These are phyloP conservation scores for Odocoileus hemionus DNA, from an alignment of 2,113 vertebrate genomes.

Conservation along the genomic window DNA sequence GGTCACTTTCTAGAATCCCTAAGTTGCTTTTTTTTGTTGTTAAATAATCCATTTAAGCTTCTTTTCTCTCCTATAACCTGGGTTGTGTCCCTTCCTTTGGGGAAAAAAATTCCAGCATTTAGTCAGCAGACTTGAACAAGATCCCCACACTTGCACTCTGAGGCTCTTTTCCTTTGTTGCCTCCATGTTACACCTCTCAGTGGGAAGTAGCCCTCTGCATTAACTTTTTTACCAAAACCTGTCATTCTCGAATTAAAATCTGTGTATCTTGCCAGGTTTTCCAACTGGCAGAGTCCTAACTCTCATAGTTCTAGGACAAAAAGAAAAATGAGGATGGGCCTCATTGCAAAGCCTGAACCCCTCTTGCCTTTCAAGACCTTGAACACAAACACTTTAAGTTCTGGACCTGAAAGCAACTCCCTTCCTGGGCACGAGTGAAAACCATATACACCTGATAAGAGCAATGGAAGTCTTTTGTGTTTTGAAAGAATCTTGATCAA, in stretches of 20 bases:
- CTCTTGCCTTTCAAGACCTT: conserved; percentile 57
- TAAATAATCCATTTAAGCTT: conserved; percentile 86
- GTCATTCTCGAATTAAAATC: conserved; percentile 60
- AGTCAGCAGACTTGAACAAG: conserved; percentile 50
- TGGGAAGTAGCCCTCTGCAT: conserved; percentile 68
- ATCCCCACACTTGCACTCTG: conserved; percentile 65
- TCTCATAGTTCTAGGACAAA: conserved; percentile 67
- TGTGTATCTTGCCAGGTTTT: conserved; percentile 58
- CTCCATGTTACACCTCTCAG: conserved; percentile 52
- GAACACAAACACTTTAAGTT: conserved; percentile 40
- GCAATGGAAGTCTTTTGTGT: conserved; percentile 63
- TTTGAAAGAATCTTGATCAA: neutral
- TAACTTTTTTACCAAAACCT: conserved; percentile 65
- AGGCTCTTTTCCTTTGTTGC: conserved; percentile 74
- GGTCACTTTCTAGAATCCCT: conserved; percentile 83
- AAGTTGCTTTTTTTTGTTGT: conserved; percentile 81
- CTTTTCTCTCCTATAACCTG: conserved; percentile 77
- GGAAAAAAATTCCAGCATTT: conserved; percentile 63
- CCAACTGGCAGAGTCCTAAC: conserved; percentile 65
- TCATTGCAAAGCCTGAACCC: conserved; percentile 65
- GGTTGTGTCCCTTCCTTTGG: conserved; percentile 67
- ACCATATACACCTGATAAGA: conserved; percentile 76
- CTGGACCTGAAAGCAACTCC: neutral
- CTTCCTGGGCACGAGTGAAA: conserved; percentile 49
- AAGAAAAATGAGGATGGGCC: conserved; percentile 58